Percentiles rank a stretch among this genome's conserved stretches.
phyloP scores from a whole-genome alignment of 2,888 invertebrate genomes.

The Petrolisthes cinctipes region DNA sequence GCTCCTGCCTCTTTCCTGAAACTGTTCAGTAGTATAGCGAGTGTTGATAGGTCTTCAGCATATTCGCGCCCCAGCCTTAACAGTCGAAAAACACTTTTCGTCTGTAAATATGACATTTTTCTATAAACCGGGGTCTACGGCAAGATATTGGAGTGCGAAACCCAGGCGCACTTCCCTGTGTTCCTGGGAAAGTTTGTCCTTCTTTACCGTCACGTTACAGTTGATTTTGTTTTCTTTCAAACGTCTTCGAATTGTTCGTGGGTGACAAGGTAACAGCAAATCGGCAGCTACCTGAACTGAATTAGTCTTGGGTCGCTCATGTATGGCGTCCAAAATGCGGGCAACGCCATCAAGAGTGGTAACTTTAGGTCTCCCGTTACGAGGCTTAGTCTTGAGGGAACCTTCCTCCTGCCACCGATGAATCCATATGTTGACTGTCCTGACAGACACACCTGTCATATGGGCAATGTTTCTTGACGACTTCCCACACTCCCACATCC shows the following conservation, averaged over 20 bases:
- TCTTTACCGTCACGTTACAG: slow-evolving; percentile 16
- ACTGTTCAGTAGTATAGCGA: slow-evolving; percentile 6
- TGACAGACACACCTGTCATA: slow-evolving; percentile 2
- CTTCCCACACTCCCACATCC: not conserved
- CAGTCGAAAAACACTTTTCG: slow-evolving; percentile 4
- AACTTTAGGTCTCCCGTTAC: not conserved
- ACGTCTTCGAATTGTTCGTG: not conserved
- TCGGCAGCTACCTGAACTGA: not conserved
- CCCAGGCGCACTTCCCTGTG: not conserved
- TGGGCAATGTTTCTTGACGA: slow-evolving; percentile 8
- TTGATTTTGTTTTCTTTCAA: not conserved
- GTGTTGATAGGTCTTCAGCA: slow-evolving; percentile 11
- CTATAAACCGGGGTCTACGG: slow-evolving; percentile 10
- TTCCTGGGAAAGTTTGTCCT: slow-evolving; percentile 5
- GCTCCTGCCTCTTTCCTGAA: slow-evolving; percentile 21
- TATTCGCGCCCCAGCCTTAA: slow-evolving; percentile 6
- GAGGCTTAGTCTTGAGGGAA: not conserved
- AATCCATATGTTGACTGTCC: slow-evolving; percentile 4
- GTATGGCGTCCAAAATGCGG: not conserved
- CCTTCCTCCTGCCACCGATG: slow-evolving; percentile 2
- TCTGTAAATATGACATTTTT: not conserved
- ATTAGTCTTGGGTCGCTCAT: not conserved
- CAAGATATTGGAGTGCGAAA: slow-evolving; percentile 15
- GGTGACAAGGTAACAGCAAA: not conserved
- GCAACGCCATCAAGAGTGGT: not conserved